Evolutionary conservation across 53 echinoderm and acorn worm species (phyloP), one percentile per base, ranked within the genome.

Genomic region (Holothuria scabra): DNA sequence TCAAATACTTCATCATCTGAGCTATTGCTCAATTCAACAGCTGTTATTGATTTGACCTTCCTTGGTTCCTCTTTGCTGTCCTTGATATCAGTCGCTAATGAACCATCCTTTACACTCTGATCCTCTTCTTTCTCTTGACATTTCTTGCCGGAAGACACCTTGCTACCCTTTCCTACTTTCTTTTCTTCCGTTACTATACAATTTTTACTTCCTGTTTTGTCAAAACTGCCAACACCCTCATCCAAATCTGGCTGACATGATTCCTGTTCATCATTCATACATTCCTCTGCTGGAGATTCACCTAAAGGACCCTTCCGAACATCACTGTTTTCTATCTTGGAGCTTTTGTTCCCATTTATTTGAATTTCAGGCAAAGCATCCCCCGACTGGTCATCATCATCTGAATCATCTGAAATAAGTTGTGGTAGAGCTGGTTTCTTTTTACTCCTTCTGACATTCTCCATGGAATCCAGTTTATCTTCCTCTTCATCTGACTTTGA

Each of bases 1-100:
- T 93, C 82, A 59, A 83, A 67, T 63, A 66, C 62, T 82, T 86
- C 75, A n/a, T 75, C 83, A 68, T 78, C 79, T 5, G 74, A 65
- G 59, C 28, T 24, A 21, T 46, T 24, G 8, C 41, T 59, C n/a
- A 87, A 29, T 8, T 60, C 68, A 13, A 69, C 28, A 13, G 81
- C 22, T 69, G 37, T 87, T 31, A 2, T 11, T 22, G 57, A 14
- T 55, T 13, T 16, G 55, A 56, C 59, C 56, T 79, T 35, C 33
- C 58, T 69, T 22, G 52, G 52, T 52, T 52, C 52, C 18, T 52
- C 16, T 18, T 4, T 52, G 18, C 52, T 16, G 0, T 8, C 4
- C 52, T 1, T 52, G 0, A 1, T 4, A 18, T 52, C 52, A 52
- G 52, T 52, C 52, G 0, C 52, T 52, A 18, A 52, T 52, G 52